Conservation (phyloP, 2,888 invertebrate genomes). For the Xestia sexstrigata region DNA sequence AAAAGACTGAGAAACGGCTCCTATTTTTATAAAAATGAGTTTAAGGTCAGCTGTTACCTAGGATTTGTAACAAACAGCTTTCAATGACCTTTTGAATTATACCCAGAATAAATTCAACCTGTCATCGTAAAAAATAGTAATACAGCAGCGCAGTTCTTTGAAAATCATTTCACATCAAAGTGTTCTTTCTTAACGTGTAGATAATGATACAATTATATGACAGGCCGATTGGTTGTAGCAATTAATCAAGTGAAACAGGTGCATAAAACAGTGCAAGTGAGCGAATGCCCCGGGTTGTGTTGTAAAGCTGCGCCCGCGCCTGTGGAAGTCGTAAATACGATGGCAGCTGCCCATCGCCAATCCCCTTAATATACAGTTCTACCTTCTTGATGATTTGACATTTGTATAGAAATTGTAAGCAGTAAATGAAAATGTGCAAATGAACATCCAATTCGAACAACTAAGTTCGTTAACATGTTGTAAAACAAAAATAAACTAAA, state of each 20-base stretch:
- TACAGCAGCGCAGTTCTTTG: slow-evolving; percentile 38
- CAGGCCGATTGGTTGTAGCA: slow-evolving; percentile 78
- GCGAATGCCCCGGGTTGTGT: slow-evolving; percentile 73
- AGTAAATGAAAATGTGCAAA: slow-evolving; percentile 66
- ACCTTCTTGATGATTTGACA: slow-evolving; percentile 79
- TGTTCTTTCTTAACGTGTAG: slow-evolving; percentile 66
- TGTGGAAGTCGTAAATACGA: slow-evolving; percentile 86
- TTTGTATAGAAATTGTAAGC: slow-evolving; percentile 74
- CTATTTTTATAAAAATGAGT: slow-evolving; percentile 31
- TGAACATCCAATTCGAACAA: slow-evolving; percentile 56
- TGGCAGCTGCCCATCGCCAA: slow-evolving; percentile 81
- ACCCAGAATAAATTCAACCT: slow-evolving; percentile 38
- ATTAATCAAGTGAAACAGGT: slow-evolving; percentile 88
- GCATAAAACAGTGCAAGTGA: slow-evolving; percentile 77
- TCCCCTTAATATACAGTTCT: slow-evolving; percentile 68
- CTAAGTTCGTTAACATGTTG: slow-evolving; percentile 32
- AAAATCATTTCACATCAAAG: slow-evolving; percentile 54
- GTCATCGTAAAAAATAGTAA: slow-evolving; percentile 51
- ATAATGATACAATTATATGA: slow-evolving; percentile 82
- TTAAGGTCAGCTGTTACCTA: slow-evolving; percentile 28
- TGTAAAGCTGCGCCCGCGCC: slow-evolving; percentile 82
- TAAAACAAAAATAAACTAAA: slow-evolving; percentile 34
- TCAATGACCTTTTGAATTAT: slow-evolving; percentile 40
- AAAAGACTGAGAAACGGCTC: slow-evolving; percentile 22
- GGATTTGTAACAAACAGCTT: slow-evolving; percentile 41